These are phyloP conservation scores for Serrognathus titanus DNA, from an alignment of 2,888 invertebrate genomes.

Conservation along the genomic window DNA sequence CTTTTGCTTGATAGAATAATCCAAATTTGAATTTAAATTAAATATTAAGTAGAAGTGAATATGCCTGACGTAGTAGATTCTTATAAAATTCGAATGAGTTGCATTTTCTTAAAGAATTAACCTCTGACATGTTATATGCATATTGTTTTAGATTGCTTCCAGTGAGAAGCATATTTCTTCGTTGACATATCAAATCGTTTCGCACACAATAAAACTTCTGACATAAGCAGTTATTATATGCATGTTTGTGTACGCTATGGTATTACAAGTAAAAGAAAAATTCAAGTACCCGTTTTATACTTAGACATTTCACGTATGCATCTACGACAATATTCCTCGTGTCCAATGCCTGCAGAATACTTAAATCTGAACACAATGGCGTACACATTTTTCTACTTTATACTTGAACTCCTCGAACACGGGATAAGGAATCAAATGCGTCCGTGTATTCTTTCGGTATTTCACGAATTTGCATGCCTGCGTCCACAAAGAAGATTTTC, in stretches of 20 bases:
- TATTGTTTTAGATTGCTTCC: too few relatives aligned
- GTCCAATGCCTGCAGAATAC: constrained; percentile 36
- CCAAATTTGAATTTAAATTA: too few relatives aligned
- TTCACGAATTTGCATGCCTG: constrained; percentile 18
- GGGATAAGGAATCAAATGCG: constrained; percentile 3
- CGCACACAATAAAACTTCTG: background rate
- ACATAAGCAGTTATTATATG: background rate
- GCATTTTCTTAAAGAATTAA: too few relatives aligned
- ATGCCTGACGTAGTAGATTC: too few relatives aligned
- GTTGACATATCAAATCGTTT: too few relatives aligned
- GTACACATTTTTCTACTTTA: constrained; percentile 44
- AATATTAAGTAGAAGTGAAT: too few relatives aligned
- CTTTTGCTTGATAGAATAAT: too few relatives aligned
- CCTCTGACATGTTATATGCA: too few relatives aligned
- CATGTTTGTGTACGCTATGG: background rate
- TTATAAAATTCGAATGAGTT: too few relatives aligned
- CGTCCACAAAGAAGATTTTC: constrained; percentile 16
- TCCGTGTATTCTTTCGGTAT: constrained; percentile 12
- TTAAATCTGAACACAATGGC: constrained; percentile 41
- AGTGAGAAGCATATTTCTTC: too few relatives aligned
- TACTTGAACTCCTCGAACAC: constrained; percentile 6
- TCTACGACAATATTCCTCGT: constrained; percentile 30
- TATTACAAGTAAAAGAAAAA: constrained; percentile 14
- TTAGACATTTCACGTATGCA: constrained; percentile 20
- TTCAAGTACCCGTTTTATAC: constrained; percentile 27